Evolutionary conservation across 2,797 vertebrate species (phyloP).

Genomic region (Lates japonicus): DNA sequence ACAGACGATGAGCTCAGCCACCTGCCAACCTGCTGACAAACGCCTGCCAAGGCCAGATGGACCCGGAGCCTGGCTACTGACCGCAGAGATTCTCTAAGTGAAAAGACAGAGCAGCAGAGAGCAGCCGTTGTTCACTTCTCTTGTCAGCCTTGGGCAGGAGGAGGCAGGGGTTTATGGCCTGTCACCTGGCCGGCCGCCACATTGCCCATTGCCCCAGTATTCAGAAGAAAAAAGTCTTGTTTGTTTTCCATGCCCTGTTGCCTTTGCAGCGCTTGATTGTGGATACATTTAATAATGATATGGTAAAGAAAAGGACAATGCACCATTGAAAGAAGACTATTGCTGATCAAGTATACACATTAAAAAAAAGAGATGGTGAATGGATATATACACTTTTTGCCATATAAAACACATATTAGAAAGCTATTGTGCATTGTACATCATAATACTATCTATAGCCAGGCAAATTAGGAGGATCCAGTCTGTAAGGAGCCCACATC

Average conservation of each 20-base stretch:
- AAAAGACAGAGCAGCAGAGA: background rate
- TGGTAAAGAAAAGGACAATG: background rate
- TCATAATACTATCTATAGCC: no score
- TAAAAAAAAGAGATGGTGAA: background rate
- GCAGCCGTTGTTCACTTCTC: background rate
- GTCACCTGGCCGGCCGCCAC: background rate
- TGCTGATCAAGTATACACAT: background rate
- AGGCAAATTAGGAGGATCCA: background rate
- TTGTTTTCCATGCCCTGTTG: background rate
- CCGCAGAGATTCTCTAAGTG: background rate
- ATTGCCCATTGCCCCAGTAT: background rate
- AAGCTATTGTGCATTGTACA: background rate
- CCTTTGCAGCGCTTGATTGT: background rate
- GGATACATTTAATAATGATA: background rate
- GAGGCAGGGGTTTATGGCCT: background rate
- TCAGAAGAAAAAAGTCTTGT: background rate
- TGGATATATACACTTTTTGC: background rate
- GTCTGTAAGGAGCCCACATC: background rate
- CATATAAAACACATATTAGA: background rate
- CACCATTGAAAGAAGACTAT: background rate
- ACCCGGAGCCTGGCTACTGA: background rate
- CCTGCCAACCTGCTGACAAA: slow-evolving; percentile 24
- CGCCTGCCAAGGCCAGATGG: slow-evolving; percentile 1
- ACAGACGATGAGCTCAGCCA: slow-evolving; percentile 4
- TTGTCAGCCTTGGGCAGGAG: background rate